Evolutionary conservation across 2,797 vertebrate genomes (phyloP).

Genomic region (Rhinella marina): DNA sequence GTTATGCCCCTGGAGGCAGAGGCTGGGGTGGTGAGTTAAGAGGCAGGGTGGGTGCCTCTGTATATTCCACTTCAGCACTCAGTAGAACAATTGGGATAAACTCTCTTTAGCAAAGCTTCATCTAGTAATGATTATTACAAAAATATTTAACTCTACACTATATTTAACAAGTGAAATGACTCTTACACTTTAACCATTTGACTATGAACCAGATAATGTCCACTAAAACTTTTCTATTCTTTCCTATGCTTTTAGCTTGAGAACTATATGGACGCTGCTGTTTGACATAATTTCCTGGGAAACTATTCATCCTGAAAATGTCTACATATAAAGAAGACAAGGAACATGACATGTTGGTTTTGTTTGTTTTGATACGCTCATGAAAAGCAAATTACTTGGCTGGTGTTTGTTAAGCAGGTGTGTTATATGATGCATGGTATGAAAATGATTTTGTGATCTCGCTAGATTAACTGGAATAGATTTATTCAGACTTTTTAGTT

Average conservation of each 20-base stretch:
- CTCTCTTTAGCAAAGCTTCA: too few species aligned
- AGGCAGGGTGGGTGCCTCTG: too few species aligned
- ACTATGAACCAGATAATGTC: too few species aligned
- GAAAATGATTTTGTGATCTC: neutral
- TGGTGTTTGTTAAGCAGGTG: neutral
- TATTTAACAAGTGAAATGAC: too few species aligned
- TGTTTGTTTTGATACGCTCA: neutral
- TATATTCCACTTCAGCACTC: too few species aligned
- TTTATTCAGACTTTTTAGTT: neutral
- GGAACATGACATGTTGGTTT: neutral
- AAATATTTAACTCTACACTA: too few species aligned
- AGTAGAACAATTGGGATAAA: too few species aligned
- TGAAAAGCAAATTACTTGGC: neutral
- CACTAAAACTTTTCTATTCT: neutral
- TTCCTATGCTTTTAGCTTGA: neutral
- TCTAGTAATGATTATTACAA: too few species aligned
- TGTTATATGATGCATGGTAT: neutral
- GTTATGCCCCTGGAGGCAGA: too few species aligned
- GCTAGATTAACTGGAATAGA: neutral
- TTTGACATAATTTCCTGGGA: neutral
- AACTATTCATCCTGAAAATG: neutral
- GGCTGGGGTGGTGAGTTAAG: too few species aligned
- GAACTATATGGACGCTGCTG: neutral
- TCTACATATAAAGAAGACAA: neutral
- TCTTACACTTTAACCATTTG: too few species aligned